These are phyloP conservation scores for Agapornis canus DNA, from an alignment of 2,797 vertebrate species.

Conservation along the genomic window DNA sequence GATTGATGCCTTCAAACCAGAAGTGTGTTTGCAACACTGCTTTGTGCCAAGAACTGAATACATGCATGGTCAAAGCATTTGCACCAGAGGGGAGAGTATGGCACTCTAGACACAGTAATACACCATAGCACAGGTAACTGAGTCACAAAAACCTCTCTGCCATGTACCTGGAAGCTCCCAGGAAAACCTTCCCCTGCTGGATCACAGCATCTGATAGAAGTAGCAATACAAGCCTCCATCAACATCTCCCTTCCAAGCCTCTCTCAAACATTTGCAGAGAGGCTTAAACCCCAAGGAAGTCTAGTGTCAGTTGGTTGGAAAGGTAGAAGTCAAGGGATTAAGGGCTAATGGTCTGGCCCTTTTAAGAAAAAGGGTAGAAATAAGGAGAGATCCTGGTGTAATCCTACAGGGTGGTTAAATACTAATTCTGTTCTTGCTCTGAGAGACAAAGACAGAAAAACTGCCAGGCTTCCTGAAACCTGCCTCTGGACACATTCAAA, in stretches of 20 bases:
- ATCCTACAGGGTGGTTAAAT: neutral
- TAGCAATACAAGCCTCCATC: neutral
- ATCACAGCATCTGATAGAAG: neutral
- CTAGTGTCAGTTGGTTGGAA: neutral
- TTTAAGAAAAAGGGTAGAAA: neutral
- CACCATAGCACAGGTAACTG: accelerated
- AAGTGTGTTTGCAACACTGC: neutral
- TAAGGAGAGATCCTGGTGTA: neutral
- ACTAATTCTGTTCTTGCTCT: neutral
- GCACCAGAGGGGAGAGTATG: neutral
- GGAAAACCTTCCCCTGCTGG: accelerated
- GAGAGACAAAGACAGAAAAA: neutral
- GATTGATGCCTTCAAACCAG: neutral
- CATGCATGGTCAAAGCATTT: neutral
- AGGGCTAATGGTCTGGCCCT: neutral
- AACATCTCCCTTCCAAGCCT: neutral
- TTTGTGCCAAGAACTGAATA: neutral
- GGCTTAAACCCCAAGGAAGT: neutral
- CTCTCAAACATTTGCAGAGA: neutral
- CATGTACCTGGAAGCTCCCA: neutral
- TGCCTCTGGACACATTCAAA: neutral
- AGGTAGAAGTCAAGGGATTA: neutral
- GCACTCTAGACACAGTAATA: neutral
- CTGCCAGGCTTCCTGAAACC: neutral
- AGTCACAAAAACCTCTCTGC: neutral